Evolutionary conservation across 2,113 vertebrate species (phyloP).

Genomic region (Protobothrops flavoviridis): DNA sequence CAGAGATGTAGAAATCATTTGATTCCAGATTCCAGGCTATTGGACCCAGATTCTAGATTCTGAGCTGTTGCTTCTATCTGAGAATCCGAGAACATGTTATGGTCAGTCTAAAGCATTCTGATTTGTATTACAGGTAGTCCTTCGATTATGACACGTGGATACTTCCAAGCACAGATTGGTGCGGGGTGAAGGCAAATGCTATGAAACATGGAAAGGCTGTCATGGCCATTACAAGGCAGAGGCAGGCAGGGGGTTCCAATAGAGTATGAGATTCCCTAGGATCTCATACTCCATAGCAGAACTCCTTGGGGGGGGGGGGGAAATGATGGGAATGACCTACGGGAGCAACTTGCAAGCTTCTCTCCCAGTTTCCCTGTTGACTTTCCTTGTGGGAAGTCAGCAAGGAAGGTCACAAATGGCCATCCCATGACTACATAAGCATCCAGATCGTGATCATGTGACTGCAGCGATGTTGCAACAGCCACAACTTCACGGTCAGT

Average conservation of each 20-base stretch:
- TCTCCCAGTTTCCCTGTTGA: neutral
- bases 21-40: no score
- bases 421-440: neutral
- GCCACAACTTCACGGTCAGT: neutral
- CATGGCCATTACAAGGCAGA: neutral
- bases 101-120: no score
- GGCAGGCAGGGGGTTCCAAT: neutral
- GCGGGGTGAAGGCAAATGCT: neutral
- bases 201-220: neutral
- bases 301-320: neutral
- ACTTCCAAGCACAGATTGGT: neutral
- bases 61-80: no score
- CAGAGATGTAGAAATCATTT: no score
- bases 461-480: neutral
- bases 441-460: neutral
- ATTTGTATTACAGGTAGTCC: no score
- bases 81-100: no score
- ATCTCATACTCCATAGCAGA: neutral
- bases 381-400: neutral
- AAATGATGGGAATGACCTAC: neutral
- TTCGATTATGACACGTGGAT: no score
- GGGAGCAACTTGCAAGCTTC: neutral
- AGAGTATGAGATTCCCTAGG: neutral
- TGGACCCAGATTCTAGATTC: no score
- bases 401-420: neutral